Percentiles rank a stretch among this genome's conserved stretches.
phyloP scores from a whole-genome alignment of 1,140 invertebrate species.

The Saxidomus purpurata region DNA sequence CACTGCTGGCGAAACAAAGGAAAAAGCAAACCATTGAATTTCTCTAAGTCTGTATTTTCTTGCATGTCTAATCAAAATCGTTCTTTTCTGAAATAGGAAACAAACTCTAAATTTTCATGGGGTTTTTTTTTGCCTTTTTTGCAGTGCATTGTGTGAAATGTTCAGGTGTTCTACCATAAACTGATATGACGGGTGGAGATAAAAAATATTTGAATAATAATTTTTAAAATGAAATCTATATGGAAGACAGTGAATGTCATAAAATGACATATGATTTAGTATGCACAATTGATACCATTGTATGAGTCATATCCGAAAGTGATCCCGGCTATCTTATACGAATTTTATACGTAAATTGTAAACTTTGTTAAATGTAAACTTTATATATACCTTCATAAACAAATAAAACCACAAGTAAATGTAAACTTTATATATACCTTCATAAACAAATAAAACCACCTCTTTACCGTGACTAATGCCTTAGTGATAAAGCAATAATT shows the following conservation, averaged over 20 bases:
- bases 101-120: no score
- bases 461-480: neutral
- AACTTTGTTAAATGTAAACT: neutral
- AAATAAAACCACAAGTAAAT: neutral
- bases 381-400: neutral
- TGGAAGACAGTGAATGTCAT: neutral
- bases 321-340: neutral
- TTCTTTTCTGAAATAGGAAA: no score
- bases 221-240: neutral
- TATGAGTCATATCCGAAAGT: constrained; percentile 3
- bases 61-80: no score
- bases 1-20: no score
- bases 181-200: neutral
- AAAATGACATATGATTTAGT: neutral
- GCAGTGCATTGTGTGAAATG: neutral
- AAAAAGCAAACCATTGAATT: no score
- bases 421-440: neutral
- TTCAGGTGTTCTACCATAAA: neutral
- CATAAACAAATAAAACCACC: constrained; percentile 10
- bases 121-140: neutral
- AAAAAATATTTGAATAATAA: neutral
- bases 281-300: neutral
- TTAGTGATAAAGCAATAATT: neutral
- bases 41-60: no score
- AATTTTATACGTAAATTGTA: no score